A percentile compares a stretch with the other conserved stretches of the same genome.
phyloP scores from a whole-genome alignment of 2,113 vertebrate genomes.

The Siniperca knerii region DNA sequence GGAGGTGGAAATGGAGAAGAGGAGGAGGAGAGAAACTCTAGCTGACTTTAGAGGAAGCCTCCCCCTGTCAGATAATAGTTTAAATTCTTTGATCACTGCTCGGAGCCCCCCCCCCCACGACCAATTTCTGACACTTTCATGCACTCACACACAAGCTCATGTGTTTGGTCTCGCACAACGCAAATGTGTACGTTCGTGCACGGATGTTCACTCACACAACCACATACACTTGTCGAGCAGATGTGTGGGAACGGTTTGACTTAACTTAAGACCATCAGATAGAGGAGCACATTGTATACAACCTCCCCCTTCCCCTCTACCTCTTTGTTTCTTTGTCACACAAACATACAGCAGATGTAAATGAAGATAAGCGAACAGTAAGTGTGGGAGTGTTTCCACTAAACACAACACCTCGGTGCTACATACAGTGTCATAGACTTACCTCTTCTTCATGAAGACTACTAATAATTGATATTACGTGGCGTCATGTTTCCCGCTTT shows the following conservation, averaged over 20 bases:
- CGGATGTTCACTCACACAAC: not conserved
- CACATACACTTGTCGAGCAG: constrained; percentile 38
- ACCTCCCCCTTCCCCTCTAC: not conserved
- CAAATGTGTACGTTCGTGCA: not conserved
- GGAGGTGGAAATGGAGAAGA: constrained; percentile 3
- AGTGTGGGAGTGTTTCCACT: constrained; percentile 62
- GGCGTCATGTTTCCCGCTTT: constrained; percentile 13
- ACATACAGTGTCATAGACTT: not conserved
- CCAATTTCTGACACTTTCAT: not conserved
- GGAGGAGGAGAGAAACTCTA: not conserved
- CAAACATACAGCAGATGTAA: constrained; percentile 45
- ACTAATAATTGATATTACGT: not conserved
- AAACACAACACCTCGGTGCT: not conserved
- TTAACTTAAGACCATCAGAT: not conserved
- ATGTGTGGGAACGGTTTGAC: constrained; percentile 61
- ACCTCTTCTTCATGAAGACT: too few species aligned
- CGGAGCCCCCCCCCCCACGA: not conserved
- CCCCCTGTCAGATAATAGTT: constrained; percentile 7
- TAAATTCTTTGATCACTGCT: constrained; percentile 44
- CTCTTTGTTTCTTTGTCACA: constrained; percentile 23
- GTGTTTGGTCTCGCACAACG: not conserved
- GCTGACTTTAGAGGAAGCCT: not conserved
- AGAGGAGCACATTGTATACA: not conserved
- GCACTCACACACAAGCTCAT: not conserved
- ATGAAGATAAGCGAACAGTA: constrained; percentile 40